Evolutionary conservation across 64 coral and sea anemone genomes (phyloP).

Genomic region (Anthopleura sola): DNA sequence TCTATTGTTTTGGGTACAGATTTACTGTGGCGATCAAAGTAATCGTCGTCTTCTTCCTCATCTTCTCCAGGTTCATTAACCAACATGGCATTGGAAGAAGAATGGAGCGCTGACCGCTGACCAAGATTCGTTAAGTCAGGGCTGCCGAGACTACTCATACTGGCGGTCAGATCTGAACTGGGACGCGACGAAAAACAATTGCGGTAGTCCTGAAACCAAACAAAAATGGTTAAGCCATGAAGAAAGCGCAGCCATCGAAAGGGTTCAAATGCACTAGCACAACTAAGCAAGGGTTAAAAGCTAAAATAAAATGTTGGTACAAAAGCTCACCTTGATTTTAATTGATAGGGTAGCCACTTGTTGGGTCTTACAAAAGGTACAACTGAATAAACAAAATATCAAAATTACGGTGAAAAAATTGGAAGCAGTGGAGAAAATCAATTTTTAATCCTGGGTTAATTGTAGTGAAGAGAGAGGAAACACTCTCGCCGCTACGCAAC

Average conservation of each 20-base stretch:
- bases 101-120: not conserved
- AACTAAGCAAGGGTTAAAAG: not conserved
- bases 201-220: slow-evolving; percentile 69
- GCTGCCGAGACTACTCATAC: slow-evolving; percentile 74
- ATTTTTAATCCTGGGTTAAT: no score
- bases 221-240: not conserved
- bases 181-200: slow-evolving; percentile 89
- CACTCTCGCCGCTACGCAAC: no score
- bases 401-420: not conserved
- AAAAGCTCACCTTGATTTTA: slow-evolving; percentile 69
- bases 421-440: not conserved
- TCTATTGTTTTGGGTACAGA: slow-evolving; percentile 61
- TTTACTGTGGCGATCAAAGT: slow-evolving; percentile 38
- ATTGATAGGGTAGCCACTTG: slow-evolving; percentile 68
- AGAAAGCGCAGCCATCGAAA: no score
- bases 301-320: not conserved
- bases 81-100: not conserved
- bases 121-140: slow-evolving; percentile 31
- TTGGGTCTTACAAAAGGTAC: slow-evolving; percentile 70
- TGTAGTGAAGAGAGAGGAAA: no score
- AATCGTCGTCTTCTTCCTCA: slow-evolving; percentile 32
- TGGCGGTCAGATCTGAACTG: slow-evolving; percentile 75
- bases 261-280: no score
- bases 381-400: slow-evolving; percentile 37
- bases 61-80: not conserved